These are phyloP conservation scores for Dysidea cf. avara DNA, from an alignment of 37 sponge, comb jelly and placozoan genomes.

Conservation along the genomic window DNA sequence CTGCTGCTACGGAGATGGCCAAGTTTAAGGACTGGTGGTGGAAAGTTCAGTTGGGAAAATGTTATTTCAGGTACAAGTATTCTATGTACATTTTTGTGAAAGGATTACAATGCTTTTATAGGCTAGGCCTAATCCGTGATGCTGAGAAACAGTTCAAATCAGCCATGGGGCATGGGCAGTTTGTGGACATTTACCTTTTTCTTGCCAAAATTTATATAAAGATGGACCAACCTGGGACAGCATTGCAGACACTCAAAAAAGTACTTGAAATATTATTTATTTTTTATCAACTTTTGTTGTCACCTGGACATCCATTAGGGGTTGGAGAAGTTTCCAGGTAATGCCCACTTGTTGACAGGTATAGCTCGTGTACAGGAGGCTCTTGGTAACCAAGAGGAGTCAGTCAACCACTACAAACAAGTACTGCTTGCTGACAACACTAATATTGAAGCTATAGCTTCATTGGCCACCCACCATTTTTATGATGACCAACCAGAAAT, in stretches of 20 bases:
- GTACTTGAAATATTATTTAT: slow-evolving; percentile 21
- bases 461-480: slow-evolving; percentile 94
- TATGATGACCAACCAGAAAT: slow-evolving; percentile 98
- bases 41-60: slow-evolving; percentile 99
- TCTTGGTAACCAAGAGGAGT: slow-evolving; percentile 76
- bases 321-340: slow-evolving; percentile 79
- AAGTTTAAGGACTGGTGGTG: slow-evolving; percentile 98
- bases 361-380: slow-evolving; percentile 95
- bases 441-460: slow-evolving; percentile 93
- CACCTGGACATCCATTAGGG: slow-evolving; percentile 40
- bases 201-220: slow-evolving; percentile 91
- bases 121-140: slow-evolving; percentile 92
- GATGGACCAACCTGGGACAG: slow-evolving; percentile 92
- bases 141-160: slow-evolving; percentile 96
- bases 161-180: slow-evolving; percentile 73
- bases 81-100: background rate
- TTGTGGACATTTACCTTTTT: slow-evolving; percentile 85
- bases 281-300: background rate
- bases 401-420: slow-evolving; percentile 81
- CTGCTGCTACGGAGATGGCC: slow-evolving; percentile 85
- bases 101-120: background rate
- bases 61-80: slow-evolving; percentile 81
- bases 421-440: slow-evolving; percentile 87
- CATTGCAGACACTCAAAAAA: slow-evolving; percentile 83
- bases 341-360: slow-evolving; percentile 71